Conservation (phyloP, 1,140 invertebrate genomes). For the Dolichoris vasculosae region DNA sequence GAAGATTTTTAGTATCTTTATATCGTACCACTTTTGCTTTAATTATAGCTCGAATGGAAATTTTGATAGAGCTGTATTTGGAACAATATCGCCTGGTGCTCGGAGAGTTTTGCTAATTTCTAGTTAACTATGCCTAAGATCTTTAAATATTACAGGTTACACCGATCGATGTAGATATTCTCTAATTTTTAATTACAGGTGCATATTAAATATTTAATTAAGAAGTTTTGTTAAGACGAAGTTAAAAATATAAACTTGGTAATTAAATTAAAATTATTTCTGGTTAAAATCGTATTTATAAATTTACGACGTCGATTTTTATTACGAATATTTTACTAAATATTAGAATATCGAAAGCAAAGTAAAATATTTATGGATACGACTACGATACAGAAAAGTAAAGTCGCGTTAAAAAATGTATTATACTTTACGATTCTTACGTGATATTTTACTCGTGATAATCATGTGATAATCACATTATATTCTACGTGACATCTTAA, state of each 20-base stretch:
- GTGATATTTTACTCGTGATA: background rate
- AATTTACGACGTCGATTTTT: too few relatives aligned
- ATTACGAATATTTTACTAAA: too few relatives aligned
- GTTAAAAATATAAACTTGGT: background rate
- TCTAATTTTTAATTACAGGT: background rate
- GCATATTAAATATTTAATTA: background rate
- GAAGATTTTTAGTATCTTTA: background rate
- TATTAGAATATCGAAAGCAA: too few relatives aligned
- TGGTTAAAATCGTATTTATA: background rate
- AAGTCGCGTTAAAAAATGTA: background rate
- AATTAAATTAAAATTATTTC: background rate
- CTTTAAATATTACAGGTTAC: background rate
- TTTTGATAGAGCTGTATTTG: background rate
- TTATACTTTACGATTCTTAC: background rate
- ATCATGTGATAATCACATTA: constrained; percentile 15
- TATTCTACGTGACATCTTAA: background rate
- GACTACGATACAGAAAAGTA: background rate
- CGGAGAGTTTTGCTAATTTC: background rate
- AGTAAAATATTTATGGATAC: too few relatives aligned
- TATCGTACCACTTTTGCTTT: background rate
- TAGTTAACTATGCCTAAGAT: background rate
- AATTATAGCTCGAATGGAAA: background rate
- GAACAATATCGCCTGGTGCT: background rate
- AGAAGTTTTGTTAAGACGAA: background rate
- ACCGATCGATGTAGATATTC: background rate